Percentiles rank a stretch among this genome's conserved stretches.
These are phyloP conservation scores for Vanacampus margaritifer DNA, from an alignment of 2,113 vertebrate genomes.

Conservation along the genomic window DNA sequence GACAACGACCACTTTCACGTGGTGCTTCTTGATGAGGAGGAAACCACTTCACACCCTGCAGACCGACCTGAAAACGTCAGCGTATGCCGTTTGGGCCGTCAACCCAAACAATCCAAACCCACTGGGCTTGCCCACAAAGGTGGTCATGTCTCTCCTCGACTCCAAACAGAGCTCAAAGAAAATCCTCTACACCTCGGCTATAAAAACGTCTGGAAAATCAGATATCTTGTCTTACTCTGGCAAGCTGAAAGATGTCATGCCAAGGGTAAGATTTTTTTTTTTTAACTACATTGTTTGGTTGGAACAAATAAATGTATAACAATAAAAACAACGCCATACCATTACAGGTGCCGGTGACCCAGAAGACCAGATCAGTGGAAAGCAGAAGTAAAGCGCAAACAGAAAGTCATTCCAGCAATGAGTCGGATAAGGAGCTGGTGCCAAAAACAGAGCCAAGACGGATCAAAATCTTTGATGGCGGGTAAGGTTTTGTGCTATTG, in stretches of 20 bases:
- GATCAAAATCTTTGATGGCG: conserved; percentile 98
- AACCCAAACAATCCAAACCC: conserved; percentile 85
- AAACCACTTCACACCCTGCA: conserved; percentile 85
- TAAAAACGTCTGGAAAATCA: conserved; percentile 80
- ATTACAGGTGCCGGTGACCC: conserved; percentile 59
- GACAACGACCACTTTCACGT: conserved; percentile 89
- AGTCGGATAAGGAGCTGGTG: conserved; percentile 85
- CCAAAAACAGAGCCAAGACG: conserved; percentile 88
- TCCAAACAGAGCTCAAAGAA: conserved; percentile 91
- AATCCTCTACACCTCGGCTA: conserved; percentile 85
- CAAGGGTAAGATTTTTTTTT: conserved; percentile 74
- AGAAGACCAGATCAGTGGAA: conserved; percentile 78
- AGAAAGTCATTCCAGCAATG: conserved; percentile 79
- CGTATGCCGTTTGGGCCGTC: conserved; percentile 85
- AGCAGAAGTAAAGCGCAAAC: conserved; percentile 80
- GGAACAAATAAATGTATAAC: background rate
- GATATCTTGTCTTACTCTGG: conserved; percentile 91
- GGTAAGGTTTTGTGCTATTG: conserved; percentile 68
- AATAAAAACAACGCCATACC: background rate
- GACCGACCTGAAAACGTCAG: conserved; percentile 85
- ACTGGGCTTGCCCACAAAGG: conserved; percentile 88
- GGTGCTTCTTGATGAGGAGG: conserved; percentile 92
- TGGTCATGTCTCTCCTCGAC: conserved; percentile 91
- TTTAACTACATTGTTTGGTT: background rate
- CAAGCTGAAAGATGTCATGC: conserved; percentile 87